Conservation (phyloP, 37 sponge, comb jelly and placozoan species). For the Oscarella lobularis region DNA sequence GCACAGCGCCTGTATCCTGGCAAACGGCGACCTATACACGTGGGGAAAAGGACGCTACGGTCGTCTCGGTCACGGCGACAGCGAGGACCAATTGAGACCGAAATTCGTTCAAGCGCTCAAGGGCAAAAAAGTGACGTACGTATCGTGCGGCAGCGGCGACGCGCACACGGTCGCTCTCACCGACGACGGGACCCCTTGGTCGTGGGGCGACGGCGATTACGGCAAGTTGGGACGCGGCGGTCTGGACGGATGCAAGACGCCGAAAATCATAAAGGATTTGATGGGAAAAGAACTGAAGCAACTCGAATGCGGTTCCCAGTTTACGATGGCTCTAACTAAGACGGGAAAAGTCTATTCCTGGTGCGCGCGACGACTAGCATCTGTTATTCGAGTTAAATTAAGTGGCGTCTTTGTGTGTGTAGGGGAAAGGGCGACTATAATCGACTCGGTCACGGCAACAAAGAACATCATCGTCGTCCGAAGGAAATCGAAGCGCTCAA, state of each 20-base stretch:
- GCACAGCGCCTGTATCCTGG: constrained; percentile 88
- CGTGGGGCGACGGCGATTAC: constrained; percentile 97
- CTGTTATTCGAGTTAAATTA: constrained; percentile 61
- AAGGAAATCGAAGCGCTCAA: constrained; percentile 60
- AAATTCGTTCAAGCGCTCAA: constrained; percentile 69
- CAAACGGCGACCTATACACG: constrained; percentile 65
- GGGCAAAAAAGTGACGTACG: constrained; percentile 40
- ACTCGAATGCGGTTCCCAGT: constrained; percentile 90
- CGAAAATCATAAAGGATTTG: constrained; percentile 63
- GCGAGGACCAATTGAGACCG: constrained; percentile 76
- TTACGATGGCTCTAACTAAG: constrained; percentile 76
- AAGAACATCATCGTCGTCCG: constrained; percentile 71
- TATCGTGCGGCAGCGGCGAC: constrained; percentile 93
- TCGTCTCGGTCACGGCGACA: constrained; percentile 85
- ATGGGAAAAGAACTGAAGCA: constrained; percentile 42
- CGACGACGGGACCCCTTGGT: constrained; percentile 43
- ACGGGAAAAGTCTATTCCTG: constrained; percentile 87
- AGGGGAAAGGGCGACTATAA: constrained; percentile 97
- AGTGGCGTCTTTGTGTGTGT: not conserved
- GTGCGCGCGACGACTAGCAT: constrained; percentile 76
- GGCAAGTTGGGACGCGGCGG: constrained; percentile 95
- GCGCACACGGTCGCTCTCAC: constrained; percentile 62
- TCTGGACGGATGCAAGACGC: constrained; percentile 78
- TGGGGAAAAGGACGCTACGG: constrained; percentile 98
- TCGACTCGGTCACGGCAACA: constrained; percentile 86